A percentile compares a stretch with the other conserved stretches of the same genome.
Conservation (phyloP, 2,797 vertebrate species). For the Thamnophis elegans region DNA sequence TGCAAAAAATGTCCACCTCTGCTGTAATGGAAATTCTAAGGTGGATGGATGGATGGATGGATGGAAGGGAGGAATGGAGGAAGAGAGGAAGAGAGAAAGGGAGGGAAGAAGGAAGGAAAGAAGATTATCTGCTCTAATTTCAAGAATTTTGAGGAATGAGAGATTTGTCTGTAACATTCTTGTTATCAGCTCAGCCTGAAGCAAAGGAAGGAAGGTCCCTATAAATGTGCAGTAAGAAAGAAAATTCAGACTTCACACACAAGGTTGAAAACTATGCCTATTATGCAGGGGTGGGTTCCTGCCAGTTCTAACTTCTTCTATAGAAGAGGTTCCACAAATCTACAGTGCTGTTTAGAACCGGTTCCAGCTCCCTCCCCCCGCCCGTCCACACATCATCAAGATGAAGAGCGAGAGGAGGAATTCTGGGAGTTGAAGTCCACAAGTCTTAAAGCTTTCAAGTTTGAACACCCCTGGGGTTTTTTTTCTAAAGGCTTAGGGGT, state of each 20-base stretch:
- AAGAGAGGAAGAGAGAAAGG: background rate
- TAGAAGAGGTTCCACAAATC: too few relatives aligned
- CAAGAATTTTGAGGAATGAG: background rate
- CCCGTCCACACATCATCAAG: too few relatives aligned
- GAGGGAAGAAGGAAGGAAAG: background rate
- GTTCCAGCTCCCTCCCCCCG: too few relatives aligned
- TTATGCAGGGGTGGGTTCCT: too few relatives aligned
- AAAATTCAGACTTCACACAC: background rate
- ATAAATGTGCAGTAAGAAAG: background rate
- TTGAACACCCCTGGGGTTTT: too few relatives aligned
- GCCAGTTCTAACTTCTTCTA: too few relatives aligned
- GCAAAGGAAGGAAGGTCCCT: background rate
- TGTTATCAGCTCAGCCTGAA: slow-evolving; percentile 19
- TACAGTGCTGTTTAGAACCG: too few relatives aligned
- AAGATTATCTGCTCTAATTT: background rate
- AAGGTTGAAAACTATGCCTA: background rate
- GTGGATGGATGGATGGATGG: background rate
- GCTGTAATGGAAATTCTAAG: background rate
- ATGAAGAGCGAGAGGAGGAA: too few relatives aligned
- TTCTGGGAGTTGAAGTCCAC: too few relatives aligned
- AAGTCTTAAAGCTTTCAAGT: too few relatives aligned
- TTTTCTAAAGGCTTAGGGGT: too few relatives aligned
- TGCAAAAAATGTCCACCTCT: background rate
- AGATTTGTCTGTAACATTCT: slow-evolving; percentile 26
- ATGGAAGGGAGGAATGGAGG: background rate